Evolutionary conservation across 2,888 invertebrate genomes (phyloP).

Genomic region (Drosophila affinis): DNA sequence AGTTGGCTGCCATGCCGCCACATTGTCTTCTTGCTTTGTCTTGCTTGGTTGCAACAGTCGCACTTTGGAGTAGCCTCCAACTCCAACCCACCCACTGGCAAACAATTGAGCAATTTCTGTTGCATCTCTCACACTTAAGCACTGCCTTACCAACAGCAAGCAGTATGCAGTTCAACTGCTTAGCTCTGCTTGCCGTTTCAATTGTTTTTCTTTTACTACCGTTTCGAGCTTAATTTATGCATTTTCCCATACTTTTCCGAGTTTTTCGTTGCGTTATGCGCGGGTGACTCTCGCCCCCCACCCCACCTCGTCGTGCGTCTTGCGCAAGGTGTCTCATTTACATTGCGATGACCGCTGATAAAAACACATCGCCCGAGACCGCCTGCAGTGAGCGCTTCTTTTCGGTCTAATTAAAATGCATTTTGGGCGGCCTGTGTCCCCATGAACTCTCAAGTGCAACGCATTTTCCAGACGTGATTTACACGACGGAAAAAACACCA

Average conservation of each 20-base stretch:
- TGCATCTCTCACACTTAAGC: slow-evolving; percentile 13
- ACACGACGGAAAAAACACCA: slow-evolving; percentile 29
- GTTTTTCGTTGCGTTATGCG: slow-evolving; percentile 42
- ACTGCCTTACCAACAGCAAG: background rate
- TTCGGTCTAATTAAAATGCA: slow-evolving; percentile 48
- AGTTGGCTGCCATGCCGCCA: background rate
- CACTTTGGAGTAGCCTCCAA: slow-evolving; percentile 42
- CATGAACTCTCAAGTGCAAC: slow-evolving; percentile 62
- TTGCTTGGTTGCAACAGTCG: slow-evolving; percentile 66
- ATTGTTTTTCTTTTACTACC: slow-evolving; percentile 1
- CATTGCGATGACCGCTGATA: slow-evolving; percentile 57
- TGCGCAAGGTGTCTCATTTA: slow-evolving; percentile 66
- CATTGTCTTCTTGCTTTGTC: slow-evolving; percentile 17
- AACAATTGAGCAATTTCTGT: slow-evolving; percentile 34
- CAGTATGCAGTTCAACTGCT: background rate
- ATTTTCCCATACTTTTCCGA: slow-evolving; percentile 51
- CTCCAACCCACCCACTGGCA: background rate
- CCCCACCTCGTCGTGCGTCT: slow-evolving; percentile 8
- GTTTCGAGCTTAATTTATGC: slow-evolving; percentile 45
- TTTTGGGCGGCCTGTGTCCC: slow-evolving; percentile 3
- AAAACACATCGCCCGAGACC: slow-evolving; percentile 34
- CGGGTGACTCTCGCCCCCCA: slow-evolving; percentile 32
- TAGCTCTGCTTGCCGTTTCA: background rate
- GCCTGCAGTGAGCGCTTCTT: slow-evolving; percentile 18
- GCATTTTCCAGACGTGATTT: slow-evolving; percentile 72